Percentiles rank a stretch among this genome's conserved stretches.
phyloP scores from a whole-genome alignment of 2,113 vertebrate species.

The Laticauda colubrina region DNA sequence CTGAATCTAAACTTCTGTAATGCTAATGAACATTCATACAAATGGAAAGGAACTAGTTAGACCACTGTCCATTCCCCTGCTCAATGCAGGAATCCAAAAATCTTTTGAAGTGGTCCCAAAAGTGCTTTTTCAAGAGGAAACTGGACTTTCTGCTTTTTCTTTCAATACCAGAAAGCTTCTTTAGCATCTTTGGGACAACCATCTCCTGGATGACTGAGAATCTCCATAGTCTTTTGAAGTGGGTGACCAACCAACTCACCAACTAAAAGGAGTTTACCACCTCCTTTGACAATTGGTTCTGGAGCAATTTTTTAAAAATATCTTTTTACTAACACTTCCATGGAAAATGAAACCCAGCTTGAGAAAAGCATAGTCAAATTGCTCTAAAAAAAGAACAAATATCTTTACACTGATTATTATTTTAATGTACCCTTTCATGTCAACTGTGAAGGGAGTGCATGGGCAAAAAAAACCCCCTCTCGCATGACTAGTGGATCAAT shows the following conservation, averaged over 20 bases:
- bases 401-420: neutral
- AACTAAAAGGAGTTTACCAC: neutral
- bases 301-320: neutral
- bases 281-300: neutral
- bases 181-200: too few species aligned
- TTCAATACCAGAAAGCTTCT: too few species aligned
- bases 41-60: neutral
- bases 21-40: fast-evolving
- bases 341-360: conserved; percentile 6
- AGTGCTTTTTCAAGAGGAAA: too few species aligned
- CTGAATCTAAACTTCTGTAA: neutral
- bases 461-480: neutral
- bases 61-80: neutral
- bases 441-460: neutral
- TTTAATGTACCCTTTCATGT: neutral
- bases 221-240: neutral
- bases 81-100: neutral
- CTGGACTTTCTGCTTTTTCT: too few species aligned
- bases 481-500: neutral
- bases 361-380: neutral
- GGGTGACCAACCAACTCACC: neutral
- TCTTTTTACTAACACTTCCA: neutral
- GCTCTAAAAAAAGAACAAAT: neutral
- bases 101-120: neutral
- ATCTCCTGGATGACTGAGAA: too few species aligned